Conservation (phyloP, 2,888 invertebrate species). For the Epistrophe eligans region DNA sequence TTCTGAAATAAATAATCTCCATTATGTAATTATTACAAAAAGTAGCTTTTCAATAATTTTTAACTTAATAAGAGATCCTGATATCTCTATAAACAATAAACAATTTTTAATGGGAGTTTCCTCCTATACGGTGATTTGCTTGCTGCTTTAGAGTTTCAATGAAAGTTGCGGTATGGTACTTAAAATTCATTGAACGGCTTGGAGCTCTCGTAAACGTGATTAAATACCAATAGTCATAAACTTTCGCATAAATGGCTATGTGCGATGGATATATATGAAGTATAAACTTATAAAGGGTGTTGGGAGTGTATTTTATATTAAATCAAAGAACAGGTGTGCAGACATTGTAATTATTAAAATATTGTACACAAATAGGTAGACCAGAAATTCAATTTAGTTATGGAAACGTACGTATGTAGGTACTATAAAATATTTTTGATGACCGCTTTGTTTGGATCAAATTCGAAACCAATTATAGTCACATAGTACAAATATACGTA, state of each 20-base stretch:
- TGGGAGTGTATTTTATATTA: conserved; percentile 19
- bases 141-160: neutral
- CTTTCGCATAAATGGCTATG: conserved; percentile 33
- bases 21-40: neutral
- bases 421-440: neutral
- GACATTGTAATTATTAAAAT: neutral
- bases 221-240: conserved; percentile 36
- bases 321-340: conserved; percentile 51
- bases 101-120: conserved; percentile 8
- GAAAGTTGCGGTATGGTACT: conserved; percentile 12
- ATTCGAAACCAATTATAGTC: neutral
- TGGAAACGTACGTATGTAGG: neutral
- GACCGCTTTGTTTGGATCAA: neutral
- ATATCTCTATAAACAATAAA: conserved; percentile 17
- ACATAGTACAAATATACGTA: neutral
- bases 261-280: neutral
- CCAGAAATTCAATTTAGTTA: neutral
- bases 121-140: neutral
- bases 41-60: neutral
- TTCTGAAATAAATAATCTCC: too few species aligned
- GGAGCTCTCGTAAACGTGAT: conserved; percentile 49
- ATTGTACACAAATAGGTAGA: neutral
- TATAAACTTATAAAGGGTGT: neutral
- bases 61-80: neutral
- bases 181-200: conserved; percentile 59